Evolutionary conservation across 2,888 invertebrate species (phyloP), one percentile per base, ranked within the genome.

Genomic region (Microctonus aethiopoides): DNA sequence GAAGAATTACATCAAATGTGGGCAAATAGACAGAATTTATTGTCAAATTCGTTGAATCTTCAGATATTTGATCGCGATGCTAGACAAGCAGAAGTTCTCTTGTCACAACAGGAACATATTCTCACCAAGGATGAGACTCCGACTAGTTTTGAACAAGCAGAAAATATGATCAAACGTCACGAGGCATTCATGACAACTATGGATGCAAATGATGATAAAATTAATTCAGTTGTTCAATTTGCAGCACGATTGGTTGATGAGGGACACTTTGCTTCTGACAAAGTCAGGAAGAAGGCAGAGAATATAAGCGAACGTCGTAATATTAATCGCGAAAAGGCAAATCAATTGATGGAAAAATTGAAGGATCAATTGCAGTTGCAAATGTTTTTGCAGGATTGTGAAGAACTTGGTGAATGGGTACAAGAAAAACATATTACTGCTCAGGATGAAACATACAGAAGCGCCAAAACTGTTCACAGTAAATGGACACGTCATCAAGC

Each of bases 401-500:
- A 98, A 84, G 98, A 98, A 86, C 90, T 99, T 74, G 94, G 94
- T 74, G 99, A 99, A 89, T 99, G 99, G 99, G 95, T 99, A 54
- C 97, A 98, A 83, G 99, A 99, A 87, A 99, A 99, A 89, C 97
- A 97, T 87, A 95, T 98, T 75, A 96, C 97, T 59, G 98, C 99
- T 0, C 98, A 99, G 86, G 99, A 99, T 87, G 99, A 99, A 86
- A 98, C 98, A 0, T 99, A 99, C 88, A 91, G 97, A 76, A 98
- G 98, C 78, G 98, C 99, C 13, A 99, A 99, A 88, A 99, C 99
- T 0, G 96, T 99, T 72, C 99, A 99, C 87, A 98, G 98, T 76
- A 99, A 99, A 87, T 99, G 99, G 96, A 98, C 99, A 1, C 91
- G 99, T 67, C 99, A 99, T 89, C 99, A 99, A 88, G 99, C 99